Evolutionary conservation across 2,888 invertebrate genomes (phyloP).

Genomic region (Eugnorisma glareosa): DNA sequence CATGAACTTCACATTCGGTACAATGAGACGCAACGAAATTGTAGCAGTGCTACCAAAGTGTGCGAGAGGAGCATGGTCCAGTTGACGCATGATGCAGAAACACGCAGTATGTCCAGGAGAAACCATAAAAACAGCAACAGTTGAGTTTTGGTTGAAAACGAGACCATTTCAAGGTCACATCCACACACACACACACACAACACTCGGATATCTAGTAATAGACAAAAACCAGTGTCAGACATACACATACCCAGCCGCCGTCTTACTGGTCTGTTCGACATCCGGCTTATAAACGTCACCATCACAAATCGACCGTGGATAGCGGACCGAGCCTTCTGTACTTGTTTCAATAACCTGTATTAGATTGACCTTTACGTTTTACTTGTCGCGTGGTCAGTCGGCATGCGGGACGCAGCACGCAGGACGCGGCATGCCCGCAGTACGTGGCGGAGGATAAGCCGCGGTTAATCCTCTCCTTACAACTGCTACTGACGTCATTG

Average conservation of each 20-base stretch:
- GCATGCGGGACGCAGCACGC: background rate
- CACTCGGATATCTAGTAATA: too few species aligned
- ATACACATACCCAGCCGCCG: too few species aligned
- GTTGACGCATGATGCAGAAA: background rate
- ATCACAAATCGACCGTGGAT: background rate
- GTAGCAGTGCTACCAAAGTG: constrained; percentile 35
- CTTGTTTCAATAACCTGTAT: background rate
- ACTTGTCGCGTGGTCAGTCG: background rate
- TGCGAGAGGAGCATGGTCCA: constrained; percentile 16
- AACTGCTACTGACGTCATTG: constrained; percentile 20
- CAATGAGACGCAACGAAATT: constrained; percentile 44
- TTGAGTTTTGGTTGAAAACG: background rate
- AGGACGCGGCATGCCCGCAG: background rate
- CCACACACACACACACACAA: too few species aligned
- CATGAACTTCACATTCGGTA: constrained; percentile 44
- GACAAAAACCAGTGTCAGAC: too few species aligned
- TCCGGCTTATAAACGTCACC: background rate
- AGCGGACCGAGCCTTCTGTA: background rate
- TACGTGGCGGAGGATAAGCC: constrained; percentile 16
- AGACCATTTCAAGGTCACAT: background rate
- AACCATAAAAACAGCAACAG: too few species aligned
- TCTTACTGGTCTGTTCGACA: background rate
- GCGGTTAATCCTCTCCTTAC: constrained; percentile 27
- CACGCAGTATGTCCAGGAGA: constrained; percentile 8
- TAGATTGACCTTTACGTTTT: constrained; percentile 2